These are phyloP conservation scores for Dasypogon diadema DNA, from an alignment of 2,888 invertebrate species.

Conservation along the genomic window DNA sequence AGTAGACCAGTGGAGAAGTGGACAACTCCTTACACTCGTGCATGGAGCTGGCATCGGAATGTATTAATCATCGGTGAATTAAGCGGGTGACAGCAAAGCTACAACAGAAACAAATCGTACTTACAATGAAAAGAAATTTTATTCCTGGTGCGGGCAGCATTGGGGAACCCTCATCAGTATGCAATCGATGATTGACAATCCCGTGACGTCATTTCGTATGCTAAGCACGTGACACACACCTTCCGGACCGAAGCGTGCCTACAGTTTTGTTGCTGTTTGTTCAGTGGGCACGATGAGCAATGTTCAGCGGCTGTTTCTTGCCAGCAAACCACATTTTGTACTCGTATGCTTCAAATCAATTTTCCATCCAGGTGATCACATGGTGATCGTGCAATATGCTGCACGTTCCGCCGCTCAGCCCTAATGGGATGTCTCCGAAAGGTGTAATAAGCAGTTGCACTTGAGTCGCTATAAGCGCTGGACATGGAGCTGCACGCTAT, in stretches of 20 bases:
- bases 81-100: slow-evolving; percentile 39
- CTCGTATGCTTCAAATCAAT: slow-evolving; percentile 53
- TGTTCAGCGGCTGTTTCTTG: background rate
- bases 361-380: slow-evolving; percentile 56
- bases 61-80: slow-evolving; percentile 54
- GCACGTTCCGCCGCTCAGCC: slow-evolving; percentile 48
- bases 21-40: background rate
- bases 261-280: slow-evolving; percentile 42
- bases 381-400: slow-evolving; percentile 55
- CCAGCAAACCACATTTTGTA: slow-evolving; percentile 8
- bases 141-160: slow-evolving; percentile 6
- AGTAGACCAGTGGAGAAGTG: slow-evolving; percentile 8
- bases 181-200: slow-evolving; percentile 56
- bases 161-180: slow-evolving; percentile 53
- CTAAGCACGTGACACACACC: slow-evolving; percentile 57
- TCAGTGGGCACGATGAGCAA: slow-evolving; percentile 13
- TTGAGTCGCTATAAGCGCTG: background rate
- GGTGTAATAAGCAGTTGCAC: slow-evolving; percentile 46
- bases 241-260: slow-evolving; percentile 59
- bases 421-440: slow-evolving; percentile 34
- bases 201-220: slow-evolving; percentile 58
- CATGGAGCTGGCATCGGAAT: slow-evolving; percentile 38
- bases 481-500: background rate
- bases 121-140: slow-evolving; percentile 25
- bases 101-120: slow-evolving; percentile 33